Evolutionary conservation across 2,113 vertebrate species (phyloP).

Genomic region (Carassius carassius): DNA sequence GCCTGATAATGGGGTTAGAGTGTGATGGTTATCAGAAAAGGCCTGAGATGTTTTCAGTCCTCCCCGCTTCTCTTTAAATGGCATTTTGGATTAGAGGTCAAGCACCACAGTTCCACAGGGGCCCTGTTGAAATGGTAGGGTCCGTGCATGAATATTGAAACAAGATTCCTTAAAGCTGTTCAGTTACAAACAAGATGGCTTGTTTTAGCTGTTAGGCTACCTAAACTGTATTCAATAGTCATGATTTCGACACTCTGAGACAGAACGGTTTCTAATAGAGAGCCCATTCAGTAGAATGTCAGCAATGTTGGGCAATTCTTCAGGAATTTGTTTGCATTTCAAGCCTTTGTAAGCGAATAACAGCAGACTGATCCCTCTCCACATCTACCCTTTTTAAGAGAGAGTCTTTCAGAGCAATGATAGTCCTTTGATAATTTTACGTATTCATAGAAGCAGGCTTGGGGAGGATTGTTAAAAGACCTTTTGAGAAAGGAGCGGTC

Average conservation of each 20-base stretch:
- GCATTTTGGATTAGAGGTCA: slow-evolving; percentile 68
- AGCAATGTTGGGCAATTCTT: slow-evolving; percentile 56
- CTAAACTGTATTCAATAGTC: slow-evolving; percentile 22
- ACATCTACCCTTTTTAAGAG: slow-evolving; percentile 67
- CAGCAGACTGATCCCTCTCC: slow-evolving; percentile 65
- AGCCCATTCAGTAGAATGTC: slow-evolving; percentile 45
- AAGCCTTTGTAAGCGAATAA: slow-evolving; percentile 63
- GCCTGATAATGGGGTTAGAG: slow-evolving; percentile 78
- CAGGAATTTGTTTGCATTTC: slow-evolving; percentile 57
- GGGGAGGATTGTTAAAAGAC: slow-evolving; percentile 77
- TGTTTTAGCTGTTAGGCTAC: neutral
- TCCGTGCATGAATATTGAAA: slow-evolving; percentile 56
- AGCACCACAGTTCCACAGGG: slow-evolving; percentile 69
- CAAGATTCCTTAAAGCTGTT: neutral
- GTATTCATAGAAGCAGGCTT: slow-evolving; percentile 71
- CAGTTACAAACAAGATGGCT: neutral
- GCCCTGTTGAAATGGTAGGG: slow-evolving; percentile 49
- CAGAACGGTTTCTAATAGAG: slow-evolving; percentile 23
- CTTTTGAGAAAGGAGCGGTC: slow-evolving; percentile 74
- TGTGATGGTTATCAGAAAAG: slow-evolving; percentile 78
- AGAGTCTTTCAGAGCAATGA: slow-evolving; percentile 69
- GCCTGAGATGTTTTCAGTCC: slow-evolving; percentile 76
- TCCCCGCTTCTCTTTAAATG: slow-evolving; percentile 65
- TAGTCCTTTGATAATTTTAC: slow-evolving; percentile 70
- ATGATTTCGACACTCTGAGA: slow-evolving; percentile 12